Base-by-base conservation (phyloP, 2,888 invertebrate species). In the Hoplodrina ambigua region DNA sequence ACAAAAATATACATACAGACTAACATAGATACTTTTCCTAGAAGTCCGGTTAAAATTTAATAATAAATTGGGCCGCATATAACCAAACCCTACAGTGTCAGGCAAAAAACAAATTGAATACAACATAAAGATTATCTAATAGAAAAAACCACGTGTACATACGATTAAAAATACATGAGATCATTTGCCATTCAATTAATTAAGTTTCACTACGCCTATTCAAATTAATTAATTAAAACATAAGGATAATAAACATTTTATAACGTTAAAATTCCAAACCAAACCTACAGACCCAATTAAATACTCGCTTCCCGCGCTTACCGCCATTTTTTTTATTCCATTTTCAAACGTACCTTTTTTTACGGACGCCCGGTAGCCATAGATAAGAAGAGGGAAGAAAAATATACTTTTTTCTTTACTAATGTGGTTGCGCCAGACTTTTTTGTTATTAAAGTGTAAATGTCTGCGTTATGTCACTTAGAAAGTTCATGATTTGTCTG, bases 291-390 rank as follows among this genome's bases (percentile, higher is more conserved):
- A 66, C 77, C 78, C 77, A 80, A 70, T 80, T 81, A 80, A 66
- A 63, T 61, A 55, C 33, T 6, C 20, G 56, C 44, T 37, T 30
- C 52, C 49, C 69, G 58, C 56, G 53, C 75, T 57, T 66, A 60
- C 57, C 63, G 61, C 71, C 67, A 80, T 72, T 70, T 79, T 70
- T 73, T 72, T 68, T 53, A 37, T 72, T 72, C 78, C 53, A 53
- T 78, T 75, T 83, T 72, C 70, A 70, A 66, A 72, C 64, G 60
- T 44, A 57, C 70, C 78, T 76, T 77, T 72, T 83, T 84, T 84
- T 82, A 79, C 72, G 60, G 61, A 72, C 60, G 75, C 81, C 80
- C 83, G 84, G 84, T 85, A 85, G 85, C 76, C 20, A 66, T 17
- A 84, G 85, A 84, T 81, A 85, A 85, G 78, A 49, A 59, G 46